A percentile compares a stretch with the other conserved stretches of the same genome.
These are phyloP conservation scores for Pteronura brasiliensis DNA, from an alignment of 2,113 vertebrate species.

Conservation along the genomic window DNA sequence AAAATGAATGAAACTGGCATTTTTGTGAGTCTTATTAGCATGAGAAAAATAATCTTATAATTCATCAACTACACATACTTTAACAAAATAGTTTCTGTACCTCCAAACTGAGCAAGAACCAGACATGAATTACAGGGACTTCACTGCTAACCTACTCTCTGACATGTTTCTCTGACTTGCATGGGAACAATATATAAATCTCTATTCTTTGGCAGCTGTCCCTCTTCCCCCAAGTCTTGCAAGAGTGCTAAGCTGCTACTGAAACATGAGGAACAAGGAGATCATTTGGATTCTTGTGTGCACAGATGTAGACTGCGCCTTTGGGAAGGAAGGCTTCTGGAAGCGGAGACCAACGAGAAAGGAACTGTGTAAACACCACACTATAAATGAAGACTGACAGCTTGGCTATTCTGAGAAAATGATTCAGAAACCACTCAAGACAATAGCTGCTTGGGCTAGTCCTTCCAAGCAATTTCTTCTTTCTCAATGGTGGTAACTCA, in stretches of 20 bases:
- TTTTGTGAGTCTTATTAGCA: neutral
- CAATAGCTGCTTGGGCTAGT: neutral
- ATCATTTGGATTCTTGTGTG: too few relatives aligned
- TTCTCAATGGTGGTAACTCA: neutral
- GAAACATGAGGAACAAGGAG: too few relatives aligned
- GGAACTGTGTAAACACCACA: neutral
- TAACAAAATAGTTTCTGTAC: neutral
- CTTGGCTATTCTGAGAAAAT: neutral
- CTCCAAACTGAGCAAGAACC: neutral
- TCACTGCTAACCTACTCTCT: too few relatives aligned
- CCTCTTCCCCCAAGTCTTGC: too few relatives aligned
- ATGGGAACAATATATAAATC: neutral
- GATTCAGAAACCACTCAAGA: neutral
- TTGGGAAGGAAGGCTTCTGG: neutral
- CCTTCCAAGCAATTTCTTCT: neutral
- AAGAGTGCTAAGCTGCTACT: neutral
- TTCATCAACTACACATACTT: neutral
- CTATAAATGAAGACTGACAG: neutral
- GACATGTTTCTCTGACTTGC: neutral
- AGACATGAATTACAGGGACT: neutral
- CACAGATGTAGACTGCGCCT: accelerated
- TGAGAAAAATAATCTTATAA: neutral
- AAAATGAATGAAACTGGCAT: neutral
- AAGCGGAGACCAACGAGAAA: neutral
- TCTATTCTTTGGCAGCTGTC: neutral